Percentiles rank a stretch among this genome's conserved stretches.
phyloP scores from a whole-genome alignment of 2,113 vertebrate genomes.

The Eidolon helvum region DNA sequence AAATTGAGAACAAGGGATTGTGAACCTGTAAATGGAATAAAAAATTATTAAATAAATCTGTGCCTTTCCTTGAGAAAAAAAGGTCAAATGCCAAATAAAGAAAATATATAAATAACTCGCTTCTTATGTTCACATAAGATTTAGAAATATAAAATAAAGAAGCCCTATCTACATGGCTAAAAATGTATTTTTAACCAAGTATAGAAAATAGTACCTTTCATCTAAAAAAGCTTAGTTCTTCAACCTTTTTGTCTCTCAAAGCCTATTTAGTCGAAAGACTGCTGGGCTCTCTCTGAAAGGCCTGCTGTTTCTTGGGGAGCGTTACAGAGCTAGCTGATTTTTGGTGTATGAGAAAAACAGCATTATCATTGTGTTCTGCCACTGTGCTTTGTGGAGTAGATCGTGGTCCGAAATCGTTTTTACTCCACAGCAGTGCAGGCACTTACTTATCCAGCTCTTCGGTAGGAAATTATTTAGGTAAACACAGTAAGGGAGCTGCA shows the following conservation, averaged over 20 bases:
- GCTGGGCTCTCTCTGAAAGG: no score
- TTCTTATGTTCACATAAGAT: not conserved
- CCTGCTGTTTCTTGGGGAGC: no score
- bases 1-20: not conserved
- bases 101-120: not conserved
- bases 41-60: not conserved
- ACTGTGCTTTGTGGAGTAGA: no score
- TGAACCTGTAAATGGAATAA: not conserved
- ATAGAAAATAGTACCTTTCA: not conserved
- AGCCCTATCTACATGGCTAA: not conserved
- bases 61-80: not conserved
- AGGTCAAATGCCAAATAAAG: not conserved
- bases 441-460: no score
- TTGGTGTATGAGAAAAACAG: not conserved
- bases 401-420: not conserved
- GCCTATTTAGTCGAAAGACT: not conserved
- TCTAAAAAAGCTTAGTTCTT: not conserved
- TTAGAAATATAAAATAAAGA: not conserved
- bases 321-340: not conserved
- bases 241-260: not conserved
- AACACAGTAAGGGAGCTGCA: not conserved
- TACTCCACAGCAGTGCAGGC: rapidly evolving
- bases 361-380: rapidly evolving
- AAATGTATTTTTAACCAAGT: not conserved
- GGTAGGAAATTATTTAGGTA: not conserved